Evolutionary conservation across 37 sponge, comb jelly and placozoan genomes (phyloP).

Genomic region (Cladorhizidae sp.): DNA sequence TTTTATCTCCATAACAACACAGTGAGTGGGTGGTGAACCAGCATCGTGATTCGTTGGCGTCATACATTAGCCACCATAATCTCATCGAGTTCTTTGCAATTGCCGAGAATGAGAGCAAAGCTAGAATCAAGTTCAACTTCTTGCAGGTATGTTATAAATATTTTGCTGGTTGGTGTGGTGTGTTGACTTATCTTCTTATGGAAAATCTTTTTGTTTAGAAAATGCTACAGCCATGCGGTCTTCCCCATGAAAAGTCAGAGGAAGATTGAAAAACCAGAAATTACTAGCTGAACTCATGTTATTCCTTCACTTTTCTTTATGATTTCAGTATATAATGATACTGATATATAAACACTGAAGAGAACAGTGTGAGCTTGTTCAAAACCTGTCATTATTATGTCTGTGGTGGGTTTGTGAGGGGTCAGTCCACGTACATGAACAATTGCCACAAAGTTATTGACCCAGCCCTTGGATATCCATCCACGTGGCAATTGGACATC

Average conservation of each 20-base stretch:
- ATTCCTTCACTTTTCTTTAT: no score
- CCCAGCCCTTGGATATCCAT: no score
- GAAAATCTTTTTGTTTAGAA: conserved; percentile 58
- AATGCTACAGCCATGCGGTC: conserved; percentile 99
- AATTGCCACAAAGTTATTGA: no score
- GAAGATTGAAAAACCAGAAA: conserved; percentile 39
- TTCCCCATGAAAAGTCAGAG: conserved; percentile 94
- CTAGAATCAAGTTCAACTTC: conserved; percentile 91
- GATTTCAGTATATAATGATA: no score
- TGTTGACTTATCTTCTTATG: neutral
- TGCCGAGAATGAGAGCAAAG: conserved; percentile 96
- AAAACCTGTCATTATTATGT: no score
- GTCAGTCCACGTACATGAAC: no score
- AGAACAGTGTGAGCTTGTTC: no score
- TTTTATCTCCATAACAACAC: no score
- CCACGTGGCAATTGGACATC: no score
- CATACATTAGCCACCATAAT: conserved; percentile 96
- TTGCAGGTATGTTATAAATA: conserved; percentile 61
- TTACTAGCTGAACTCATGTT: no score
- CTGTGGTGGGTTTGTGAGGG: no score
- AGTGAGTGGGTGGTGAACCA: conserved; percentile 99
- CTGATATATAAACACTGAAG: no score
- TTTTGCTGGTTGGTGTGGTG: neutral
- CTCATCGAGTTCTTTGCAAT: conserved; percentile 93
- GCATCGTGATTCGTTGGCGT: conserved; percentile 95